Evolutionary conservation across 64 coral and sea anemone genomes (phyloP).

Genomic region (Acropora tenuis): DNA sequence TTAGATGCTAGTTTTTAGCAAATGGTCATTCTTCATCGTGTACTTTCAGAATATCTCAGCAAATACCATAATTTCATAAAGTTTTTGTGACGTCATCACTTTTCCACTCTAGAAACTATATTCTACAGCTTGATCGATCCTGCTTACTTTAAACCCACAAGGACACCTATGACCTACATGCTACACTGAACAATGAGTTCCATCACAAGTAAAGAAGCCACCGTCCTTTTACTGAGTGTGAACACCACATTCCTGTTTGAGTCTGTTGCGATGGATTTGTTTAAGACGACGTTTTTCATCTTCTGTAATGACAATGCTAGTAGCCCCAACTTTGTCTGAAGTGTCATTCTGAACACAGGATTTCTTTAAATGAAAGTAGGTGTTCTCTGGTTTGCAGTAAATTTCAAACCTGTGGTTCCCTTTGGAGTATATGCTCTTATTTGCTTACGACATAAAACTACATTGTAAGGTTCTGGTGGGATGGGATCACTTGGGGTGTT

Average conservation of each 20-base stretch:
- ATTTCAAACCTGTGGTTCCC: slow-evolving; percentile 17
- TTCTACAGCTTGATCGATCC: not conserved
- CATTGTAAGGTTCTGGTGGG: slow-evolving; percentile 43
- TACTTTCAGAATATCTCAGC: too few relatives aligned
- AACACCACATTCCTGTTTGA: slow-evolving; percentile 19
- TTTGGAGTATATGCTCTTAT: slow-evolving; percentile 45
- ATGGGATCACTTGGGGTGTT: slow-evolving; percentile 40
- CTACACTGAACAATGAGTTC: slow-evolving; percentile 11
- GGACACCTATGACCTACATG: not conserved
- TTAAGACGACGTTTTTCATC: not conserved
- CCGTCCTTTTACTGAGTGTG: slow-evolving; percentile 4
- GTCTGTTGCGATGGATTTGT: slow-evolving; percentile 7
- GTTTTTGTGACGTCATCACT: too few relatives aligned
- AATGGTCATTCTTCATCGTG: too few relatives aligned
- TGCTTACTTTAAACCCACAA: not conserved
- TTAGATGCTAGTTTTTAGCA: too few relatives aligned
- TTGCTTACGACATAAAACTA: slow-evolving; percentile 38
- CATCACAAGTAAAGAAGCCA: slow-evolving; percentile 5
- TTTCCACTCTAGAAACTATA: too few relatives aligned
- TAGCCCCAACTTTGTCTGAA: slow-evolving; percentile 5
- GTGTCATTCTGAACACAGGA: slow-evolving; percentile 10
- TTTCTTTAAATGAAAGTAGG: slow-evolving; percentile 41
- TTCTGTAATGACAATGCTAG: not conserved
- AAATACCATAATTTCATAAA: too few relatives aligned
- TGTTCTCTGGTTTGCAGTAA: slow-evolving; percentile 33